Base-by-base conservation (phyloP, 2,113 vertebrate genomes). In the Otis tarda region DNA sequence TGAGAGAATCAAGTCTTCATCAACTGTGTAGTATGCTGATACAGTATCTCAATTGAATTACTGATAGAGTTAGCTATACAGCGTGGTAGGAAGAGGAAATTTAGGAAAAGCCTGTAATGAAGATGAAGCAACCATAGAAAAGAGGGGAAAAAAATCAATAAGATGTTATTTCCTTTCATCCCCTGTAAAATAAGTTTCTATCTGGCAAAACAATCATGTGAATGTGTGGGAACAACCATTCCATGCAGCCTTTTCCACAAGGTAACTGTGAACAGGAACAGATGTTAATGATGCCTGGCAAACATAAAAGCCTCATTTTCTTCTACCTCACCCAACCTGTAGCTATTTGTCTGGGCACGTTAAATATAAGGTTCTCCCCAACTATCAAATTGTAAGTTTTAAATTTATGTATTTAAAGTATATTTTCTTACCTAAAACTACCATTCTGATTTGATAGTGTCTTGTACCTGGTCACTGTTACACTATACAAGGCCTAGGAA, bases 401-500 rank as follows among this genome's bases (percentile, higher is more conserved):
- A 25, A 89, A 56, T 27, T 56, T 57, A 6, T 3, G 33, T 23
- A 12, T 63, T 56, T 78, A 11, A 67, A 73, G 7, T 81, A 19
- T 30, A 14, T 52, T 93, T 88, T 86, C 87, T 83, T 81, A n/a
- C 22, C 35, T 35, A 47, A 60, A 86, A 35, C 12, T 76, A 14
- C 24, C 12, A 11, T 78, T 91, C 56, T 52, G 9, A 24, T 80
- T 67, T 83, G 60, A 73, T 45, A 56, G 24, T 70, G 7, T 63
- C 37, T 85, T 64, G 13, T 37, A 24, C 19, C 41, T 37, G 9
- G 35, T 76, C 31, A 8, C 49, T 76, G 21, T 61, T 73, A 80
- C 1, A 7, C 33, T 71, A 0, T 30, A n/a, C 24, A 82, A 13
- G 13, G 27, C 6, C 7, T 18, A 37, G 0, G 2, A 52, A 68